Evolutionary conservation across 2,888 invertebrate species (phyloP).

Genomic region (Pecten maximus): DNA sequence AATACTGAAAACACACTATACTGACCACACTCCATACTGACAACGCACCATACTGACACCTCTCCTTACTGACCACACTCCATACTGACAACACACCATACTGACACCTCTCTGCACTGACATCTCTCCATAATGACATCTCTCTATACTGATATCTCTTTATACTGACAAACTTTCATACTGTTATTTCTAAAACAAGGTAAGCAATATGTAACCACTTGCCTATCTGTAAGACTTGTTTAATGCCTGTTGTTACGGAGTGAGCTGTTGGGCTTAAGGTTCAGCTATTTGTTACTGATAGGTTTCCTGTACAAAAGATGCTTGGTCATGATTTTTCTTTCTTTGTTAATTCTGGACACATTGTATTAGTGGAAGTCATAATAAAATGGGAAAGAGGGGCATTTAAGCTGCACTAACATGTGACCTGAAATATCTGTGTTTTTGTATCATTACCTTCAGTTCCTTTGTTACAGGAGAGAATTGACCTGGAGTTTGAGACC

Average conservation of each 20-base stretch:
- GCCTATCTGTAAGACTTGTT: no score
- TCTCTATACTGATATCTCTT: not conserved
- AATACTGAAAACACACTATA: not conserved
- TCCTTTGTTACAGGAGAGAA: conserved; percentile 67
- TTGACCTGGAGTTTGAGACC: conserved; percentile 78
- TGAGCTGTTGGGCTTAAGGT: no score
- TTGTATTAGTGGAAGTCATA: no score
- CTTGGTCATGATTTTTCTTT: not conserved
- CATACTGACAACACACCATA: not conserved
- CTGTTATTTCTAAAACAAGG: no score
- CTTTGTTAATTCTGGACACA: no score
- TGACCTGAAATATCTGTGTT: not conserved
- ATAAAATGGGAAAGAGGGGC: no score
- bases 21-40: not conserved
- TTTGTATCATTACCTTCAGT: not conserved
- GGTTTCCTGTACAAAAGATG: not conserved
- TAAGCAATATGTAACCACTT: no score
- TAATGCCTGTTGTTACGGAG: no score
- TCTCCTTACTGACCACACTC: not conserved
- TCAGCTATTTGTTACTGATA: not conserved
- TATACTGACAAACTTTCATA: no score
- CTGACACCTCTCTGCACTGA: not conserved
- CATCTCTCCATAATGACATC: not conserved
- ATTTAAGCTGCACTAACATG: no score
- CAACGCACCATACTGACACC: not conserved